Evolutionary conservation across 2,113 vertebrate species (phyloP).

Genomic region (Piprites chloris): DNA sequence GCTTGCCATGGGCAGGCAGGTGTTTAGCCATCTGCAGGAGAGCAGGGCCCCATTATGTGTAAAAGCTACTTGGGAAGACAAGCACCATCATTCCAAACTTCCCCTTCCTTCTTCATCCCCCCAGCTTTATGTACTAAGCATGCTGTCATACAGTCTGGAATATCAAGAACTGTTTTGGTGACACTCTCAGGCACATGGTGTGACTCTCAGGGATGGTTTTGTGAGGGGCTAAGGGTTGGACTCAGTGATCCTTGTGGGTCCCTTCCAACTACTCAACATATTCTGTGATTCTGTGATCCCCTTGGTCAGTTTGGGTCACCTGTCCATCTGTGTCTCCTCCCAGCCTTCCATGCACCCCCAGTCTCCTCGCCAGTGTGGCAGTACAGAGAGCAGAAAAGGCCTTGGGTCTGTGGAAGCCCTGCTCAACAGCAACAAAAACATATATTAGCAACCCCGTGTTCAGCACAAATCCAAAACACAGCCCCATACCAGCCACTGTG

Average conservation of each 20-base stretch:
- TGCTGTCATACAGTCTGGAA: not conserved
- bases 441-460: not conserved
- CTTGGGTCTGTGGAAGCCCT: not conserved
- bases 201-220: not conserved
- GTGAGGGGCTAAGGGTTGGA: not conserved
- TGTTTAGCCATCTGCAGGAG: not conserved
- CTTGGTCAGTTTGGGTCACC: not conserved
- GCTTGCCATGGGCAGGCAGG: not conserved
- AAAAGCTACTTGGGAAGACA: not conserved
- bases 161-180: not conserved
- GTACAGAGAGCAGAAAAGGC: not conserved
- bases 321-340: not conserved
- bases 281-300: not conserved
- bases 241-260: not conserved
- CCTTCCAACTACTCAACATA: not conserved
- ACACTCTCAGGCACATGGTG: not conserved
- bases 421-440: not conserved
- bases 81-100: not conserved
- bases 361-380: not conserved
- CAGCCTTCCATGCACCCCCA: not conserved
- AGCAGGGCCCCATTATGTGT: not conserved
- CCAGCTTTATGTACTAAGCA: not conserved
- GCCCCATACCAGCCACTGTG: not conserved
- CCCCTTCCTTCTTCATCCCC: not conserved
- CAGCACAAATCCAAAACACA: not conserved